Evolutionary conservation across 2,113 vertebrate genomes (phyloP), one percentile per base, ranked within the genome.

Genomic region (Penelope pileata): DNA sequence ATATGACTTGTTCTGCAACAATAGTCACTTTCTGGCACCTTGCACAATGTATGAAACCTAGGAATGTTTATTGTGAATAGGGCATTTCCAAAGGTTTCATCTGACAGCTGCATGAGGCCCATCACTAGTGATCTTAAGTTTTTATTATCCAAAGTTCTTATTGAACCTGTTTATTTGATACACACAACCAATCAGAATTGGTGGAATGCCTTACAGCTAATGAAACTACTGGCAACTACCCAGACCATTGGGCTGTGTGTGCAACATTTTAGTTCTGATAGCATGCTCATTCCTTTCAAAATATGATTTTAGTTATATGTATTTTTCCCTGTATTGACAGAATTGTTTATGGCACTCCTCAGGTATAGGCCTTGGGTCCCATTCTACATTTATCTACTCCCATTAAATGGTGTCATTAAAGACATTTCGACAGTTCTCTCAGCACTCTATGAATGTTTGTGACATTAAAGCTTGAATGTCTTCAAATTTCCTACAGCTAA

Each of bases 401-500:
- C 87, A 95, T 93, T 94, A 94, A 92, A 70, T 59, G 82, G 50
- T 90, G 76, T 70, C 92, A 69, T 95, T 95, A 91, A 96, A 90
- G 93, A 86, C 64, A 92, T 82, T 84, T 91, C 30, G 10, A 92
- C 94, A 94, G 90, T 73, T 93, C 74, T 96, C 88, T 88, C 23
- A 2, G 82, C 92, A 94, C 87, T 94, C 84, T 18, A 16, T 3
- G 82, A 77, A 82, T 62, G 83, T 62, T 87, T 90, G 87, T 94
- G 95, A 97, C 92, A 91, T 94, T 95, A 95, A 93, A 83, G 48
- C 59, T 75, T 79, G 91, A 90, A 80, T 90, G 83, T 94, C 92
- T 96, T 96, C 77, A 91, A 73, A 96, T 86, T 89, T 97, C 87
- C 91, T 96, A 60, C 86, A 96, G 92, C 84, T 94, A 96, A 94